Evolutionary conservation across 37 sponge, comb jelly and placozoan species (phyloP), one percentile per base, ranked within the genome.

Genomic region (Axinella damicornis): DNA sequence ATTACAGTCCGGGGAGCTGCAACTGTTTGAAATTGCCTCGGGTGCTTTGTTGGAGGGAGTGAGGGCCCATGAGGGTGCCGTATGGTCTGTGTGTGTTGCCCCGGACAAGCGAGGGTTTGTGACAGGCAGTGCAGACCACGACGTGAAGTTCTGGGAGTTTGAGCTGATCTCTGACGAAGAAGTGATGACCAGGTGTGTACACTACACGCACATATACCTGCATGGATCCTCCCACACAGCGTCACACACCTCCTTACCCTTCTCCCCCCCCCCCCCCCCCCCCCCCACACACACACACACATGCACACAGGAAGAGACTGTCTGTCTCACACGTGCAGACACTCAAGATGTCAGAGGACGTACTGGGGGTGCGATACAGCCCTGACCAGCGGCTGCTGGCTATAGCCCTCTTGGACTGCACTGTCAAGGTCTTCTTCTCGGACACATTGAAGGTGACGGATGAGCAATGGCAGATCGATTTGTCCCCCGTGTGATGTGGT

Each of bases 121-220:
- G 20, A 94, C 77, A 0, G 94, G 96, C 12, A 87, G 94, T 73
- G 98, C 98, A 12, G 98, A 98, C 72, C 83, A 95, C 31, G 41
- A 74, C 27, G 96, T 95, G 58, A 89, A 92, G 70, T 98, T 98
- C 80, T 98, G 98, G 98, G 94, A 98, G 67, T 98, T 98, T 91
- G 94, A 91, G 30, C 84, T 98, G n/a, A 31, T 85, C 22, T 78
- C 72, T 16, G 87, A 77, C 32, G 79, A 33, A 19, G 85, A 76
- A 11, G 57, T 28, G 14, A 39, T 74, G 34, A 89, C 39, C 25
- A 85, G 54, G 86, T 83, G 71, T 65, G n/a, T n/a, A n/a, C n/a
- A n/a, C n/a, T n/a, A n/a, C n/a, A n/a, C n/a, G n/a, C n/a, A n/a
- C n/a, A n/a, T n/a, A n/a, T n/a, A n/a, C 39, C 25, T 28, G n/a